Conservation (phyloP, 2,888 invertebrate species). For the Eilema caniola region DNA sequence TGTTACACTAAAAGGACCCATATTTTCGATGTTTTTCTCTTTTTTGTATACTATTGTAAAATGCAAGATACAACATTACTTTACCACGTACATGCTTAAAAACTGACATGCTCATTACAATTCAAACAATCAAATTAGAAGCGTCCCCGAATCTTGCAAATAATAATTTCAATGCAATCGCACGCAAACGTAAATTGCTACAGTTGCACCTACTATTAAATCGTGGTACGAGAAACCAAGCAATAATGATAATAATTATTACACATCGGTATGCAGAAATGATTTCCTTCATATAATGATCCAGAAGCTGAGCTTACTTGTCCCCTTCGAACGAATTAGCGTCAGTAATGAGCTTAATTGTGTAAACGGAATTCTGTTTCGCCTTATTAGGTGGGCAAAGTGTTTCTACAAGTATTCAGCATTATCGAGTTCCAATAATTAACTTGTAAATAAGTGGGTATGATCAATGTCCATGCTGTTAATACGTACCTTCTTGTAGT, state of each 20-base stretch:
- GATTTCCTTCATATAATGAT: slow-evolving; percentile 63
- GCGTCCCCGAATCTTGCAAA: slow-evolving; percentile 44
- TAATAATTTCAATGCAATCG: slow-evolving; percentile 63
- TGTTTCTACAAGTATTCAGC: slow-evolving; percentile 56
- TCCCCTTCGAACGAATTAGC: slow-evolving; percentile 73
- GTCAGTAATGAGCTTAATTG: slow-evolving; percentile 76
- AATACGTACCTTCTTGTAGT: slow-evolving; percentile 40
- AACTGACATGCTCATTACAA: neutral
- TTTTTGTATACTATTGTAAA: too few species aligned
- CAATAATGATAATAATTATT: slow-evolving; percentile 68
- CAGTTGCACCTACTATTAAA: slow-evolving; percentile 53
- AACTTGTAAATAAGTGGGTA: slow-evolving; percentile 53
- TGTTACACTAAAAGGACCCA: too few species aligned
- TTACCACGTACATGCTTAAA: neutral
- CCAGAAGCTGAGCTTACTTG: slow-evolving; percentile 74
- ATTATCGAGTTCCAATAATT: slow-evolving; percentile 58
- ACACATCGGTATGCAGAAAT: slow-evolving; percentile 73
- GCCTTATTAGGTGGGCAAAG: slow-evolving; percentile 59
- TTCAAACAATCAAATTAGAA: too few species aligned
- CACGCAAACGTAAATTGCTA: slow-evolving; percentile 59
- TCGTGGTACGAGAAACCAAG: slow-evolving; percentile 60
- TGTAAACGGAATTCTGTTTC: slow-evolving; percentile 69
- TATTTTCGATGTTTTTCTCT: too few species aligned
- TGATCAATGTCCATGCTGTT: slow-evolving; percentile 36
- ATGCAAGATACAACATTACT: neutral